These are phyloP conservation scores for Oasisia sp. DNA, from an alignment of 2,888 invertebrate species.

Conservation along the genomic window DNA sequence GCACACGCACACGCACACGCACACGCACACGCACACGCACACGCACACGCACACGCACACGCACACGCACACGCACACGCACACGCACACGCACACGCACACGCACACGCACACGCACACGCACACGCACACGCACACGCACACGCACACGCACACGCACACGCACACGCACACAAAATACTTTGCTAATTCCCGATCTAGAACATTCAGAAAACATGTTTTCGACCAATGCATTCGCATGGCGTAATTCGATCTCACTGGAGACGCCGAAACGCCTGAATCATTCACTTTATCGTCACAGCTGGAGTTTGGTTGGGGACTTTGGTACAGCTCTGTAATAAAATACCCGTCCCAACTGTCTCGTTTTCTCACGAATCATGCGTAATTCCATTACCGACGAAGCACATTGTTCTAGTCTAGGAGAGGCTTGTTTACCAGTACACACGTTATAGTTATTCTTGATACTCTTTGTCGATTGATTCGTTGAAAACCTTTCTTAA, in stretches of 20 bases:
- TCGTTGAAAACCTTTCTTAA: not conserved
- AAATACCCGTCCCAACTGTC: not conserved
- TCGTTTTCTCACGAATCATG: not conserved
- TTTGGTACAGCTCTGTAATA: constrained; percentile 13
- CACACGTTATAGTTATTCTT: not conserved
- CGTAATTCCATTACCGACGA: not conserved
- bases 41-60: no score
- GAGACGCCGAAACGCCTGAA: not conserved
- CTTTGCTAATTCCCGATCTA: not conserved
- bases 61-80: no score
- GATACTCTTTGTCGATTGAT: not conserved
- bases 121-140: not conserved
- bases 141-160: not conserved
- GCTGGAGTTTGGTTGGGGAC: not conserved
- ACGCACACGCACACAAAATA: not conserved
- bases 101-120: not conserved
- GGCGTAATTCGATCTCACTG: not conserved
- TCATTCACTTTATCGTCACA: not conserved
- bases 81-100: not conserved
- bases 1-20: not conserved
- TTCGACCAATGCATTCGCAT: not conserved
- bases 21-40: not conserved
- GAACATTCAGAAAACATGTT: not conserved
- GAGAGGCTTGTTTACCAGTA: not conserved
- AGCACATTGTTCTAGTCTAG: not conserved